phyloP scores from a whole-genome alignment of 2,113 vertebrate species.

The Cebidichthys violaceus region DNA sequence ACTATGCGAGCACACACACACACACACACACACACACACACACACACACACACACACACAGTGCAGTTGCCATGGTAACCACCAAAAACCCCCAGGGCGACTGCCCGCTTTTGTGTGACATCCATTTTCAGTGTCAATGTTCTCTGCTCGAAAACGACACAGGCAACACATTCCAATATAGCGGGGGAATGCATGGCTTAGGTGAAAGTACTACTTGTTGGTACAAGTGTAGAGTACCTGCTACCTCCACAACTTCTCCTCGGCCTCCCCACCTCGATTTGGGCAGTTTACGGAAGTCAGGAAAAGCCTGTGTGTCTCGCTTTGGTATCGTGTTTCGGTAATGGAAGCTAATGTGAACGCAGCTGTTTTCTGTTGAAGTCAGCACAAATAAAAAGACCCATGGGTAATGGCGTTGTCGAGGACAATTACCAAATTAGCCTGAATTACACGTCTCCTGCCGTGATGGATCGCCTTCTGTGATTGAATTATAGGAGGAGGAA shows the following conservation, averaged over 20 bases:
- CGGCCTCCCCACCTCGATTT: slow-evolving; percentile 33
- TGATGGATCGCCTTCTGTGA: slow-evolving; percentile 72
- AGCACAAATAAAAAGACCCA: slow-evolving; percentile 74
- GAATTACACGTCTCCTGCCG: slow-evolving; percentile 70
- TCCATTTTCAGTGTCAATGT: slow-evolving; percentile 76
- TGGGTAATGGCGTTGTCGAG: slow-evolving; percentile 74
- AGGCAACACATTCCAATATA: slow-evolving; percentile 52
- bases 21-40: slow-evolving; percentile 5
- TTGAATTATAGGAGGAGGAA: slow-evolving; percentile 67
- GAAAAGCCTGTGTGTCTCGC: slow-evolving; percentile 15
- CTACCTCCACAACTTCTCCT: slow-evolving; percentile 14
- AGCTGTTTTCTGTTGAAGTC: slow-evolving; percentile 76
- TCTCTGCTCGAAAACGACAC: slow-evolving; percentile 48
- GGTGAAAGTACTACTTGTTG: slow-evolving; percentile 49
- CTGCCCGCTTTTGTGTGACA: slow-evolving; percentile 73
- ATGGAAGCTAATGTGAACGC: slow-evolving; percentile 70
- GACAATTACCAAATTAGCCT: slow-evolving; percentile 79
- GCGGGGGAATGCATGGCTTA: slow-evolving; percentile 20
- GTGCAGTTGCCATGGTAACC: slow-evolving; percentile 72
- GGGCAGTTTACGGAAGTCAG: slow-evolving; percentile 19
- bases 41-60: slow-evolving; percentile 16
- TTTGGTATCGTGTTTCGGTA: slow-evolving; percentile 61
- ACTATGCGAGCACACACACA: slow-evolving; percentile 13
- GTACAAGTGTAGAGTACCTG: slow-evolving; percentile 46
- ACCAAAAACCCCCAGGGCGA: slow-evolving; percentile 52